Evolutionary conservation across 2,113 vertebrate genomes (phyloP).

Genomic region (Gulo gulo): DNA sequence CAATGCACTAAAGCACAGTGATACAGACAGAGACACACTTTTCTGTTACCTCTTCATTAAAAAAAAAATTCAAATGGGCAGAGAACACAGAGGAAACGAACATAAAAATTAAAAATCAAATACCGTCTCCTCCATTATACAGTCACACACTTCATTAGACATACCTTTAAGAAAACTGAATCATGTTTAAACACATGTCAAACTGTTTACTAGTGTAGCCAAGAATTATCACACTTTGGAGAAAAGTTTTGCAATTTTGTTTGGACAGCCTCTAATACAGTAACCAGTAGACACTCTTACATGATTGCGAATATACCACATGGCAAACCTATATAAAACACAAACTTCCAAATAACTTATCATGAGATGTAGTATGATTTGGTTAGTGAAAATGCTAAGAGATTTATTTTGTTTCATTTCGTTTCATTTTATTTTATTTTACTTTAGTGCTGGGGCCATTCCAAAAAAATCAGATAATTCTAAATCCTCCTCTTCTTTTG

Average conservation of each 20-base stretch:
- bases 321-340: conserved; percentile 22
- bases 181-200: conserved; percentile 71
- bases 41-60: conserved; percentile 48
- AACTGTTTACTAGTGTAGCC: conserved; percentile 71
- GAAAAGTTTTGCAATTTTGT: conserved; percentile 77
- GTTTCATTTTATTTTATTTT: conserved; percentile 79
- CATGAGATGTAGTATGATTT: conserved; percentile 33
- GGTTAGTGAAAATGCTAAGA: conserved; percentile 77
- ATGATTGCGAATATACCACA: not conserved
- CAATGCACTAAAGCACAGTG: not conserved
- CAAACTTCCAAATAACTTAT: conserved; percentile 58
- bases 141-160: conserved; percentile 75
- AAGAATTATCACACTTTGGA: conserved; percentile 65
- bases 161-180: conserved; percentile 56
- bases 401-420: conserved; percentile 22
- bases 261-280: conserved; percentile 72
- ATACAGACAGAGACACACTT: not conserved
- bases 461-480: conserved; percentile 94
- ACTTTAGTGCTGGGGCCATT: conserved; percentile 79
- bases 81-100: conserved; percentile 49
- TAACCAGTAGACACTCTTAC: conserved; percentile 47
- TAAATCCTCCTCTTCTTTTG: conserved; percentile 94
- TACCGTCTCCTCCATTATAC: conserved; percentile 66
- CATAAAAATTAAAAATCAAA: conserved; percentile 64
- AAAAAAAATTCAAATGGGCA: conserved; percentile 46